Evolutionary conservation across 2,113 vertebrate species (phyloP).

Genomic region (Halcyon senegalensis): DNA sequence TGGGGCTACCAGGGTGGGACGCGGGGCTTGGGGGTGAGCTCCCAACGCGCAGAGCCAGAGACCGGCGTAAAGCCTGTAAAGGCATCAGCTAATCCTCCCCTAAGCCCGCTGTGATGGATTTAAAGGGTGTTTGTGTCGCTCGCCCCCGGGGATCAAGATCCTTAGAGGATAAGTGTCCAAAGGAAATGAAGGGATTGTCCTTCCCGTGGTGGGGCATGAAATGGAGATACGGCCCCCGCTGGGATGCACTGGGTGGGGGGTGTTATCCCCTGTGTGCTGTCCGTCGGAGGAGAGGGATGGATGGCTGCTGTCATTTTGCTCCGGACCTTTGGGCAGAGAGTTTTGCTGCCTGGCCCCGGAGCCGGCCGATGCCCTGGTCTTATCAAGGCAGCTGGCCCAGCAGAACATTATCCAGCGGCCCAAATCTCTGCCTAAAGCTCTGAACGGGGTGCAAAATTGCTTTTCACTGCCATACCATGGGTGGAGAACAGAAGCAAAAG

Average conservation of each 20-base stretch:
- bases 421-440: neutral
- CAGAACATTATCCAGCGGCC: neutral
- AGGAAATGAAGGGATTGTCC: constrained; percentile 42
- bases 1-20: neutral
- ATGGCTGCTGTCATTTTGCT: neutral
- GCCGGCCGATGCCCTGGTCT: neutral
- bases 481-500: neutral
- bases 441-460: neutral
- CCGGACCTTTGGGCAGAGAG: neutral
- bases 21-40: neutral
- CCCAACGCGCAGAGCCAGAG: neutral
- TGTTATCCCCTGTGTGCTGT: neutral
- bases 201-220: neutral
- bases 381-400: neutral
- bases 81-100: constrained; percentile 31
- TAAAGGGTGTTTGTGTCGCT: constrained; percentile 22
- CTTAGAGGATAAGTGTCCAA: neutral
- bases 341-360: neutral
- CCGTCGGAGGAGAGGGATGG: neutral
- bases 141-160: neutral
- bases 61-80: neutral
- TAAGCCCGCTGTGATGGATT: constrained; percentile 8
- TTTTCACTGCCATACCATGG: neutral
- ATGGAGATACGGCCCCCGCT: neutral
- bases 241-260: neutral